Base-by-base conservation (phyloP, 2,797 vertebrate species). In the Podarcis lilfordi region DNA sequence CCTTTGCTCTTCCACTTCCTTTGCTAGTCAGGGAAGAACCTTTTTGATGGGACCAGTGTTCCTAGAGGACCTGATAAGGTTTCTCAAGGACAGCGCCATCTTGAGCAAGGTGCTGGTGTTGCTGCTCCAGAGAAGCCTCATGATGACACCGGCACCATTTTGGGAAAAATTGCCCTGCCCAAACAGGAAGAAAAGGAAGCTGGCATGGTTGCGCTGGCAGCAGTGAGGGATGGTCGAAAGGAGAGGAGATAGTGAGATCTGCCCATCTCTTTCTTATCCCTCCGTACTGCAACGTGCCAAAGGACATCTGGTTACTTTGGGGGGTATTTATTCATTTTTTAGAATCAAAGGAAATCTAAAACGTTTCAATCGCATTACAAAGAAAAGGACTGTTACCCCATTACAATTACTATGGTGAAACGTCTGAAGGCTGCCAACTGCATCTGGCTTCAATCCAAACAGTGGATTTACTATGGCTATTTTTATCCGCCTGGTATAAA, bases 401-500 rank as follows among this genome's bases (percentile, higher is more conserved):
- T 75, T 82, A 76, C 85, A 37, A 50, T 84, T 77, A n/a, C 59
- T 81, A 50, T 66, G 43, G 32, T 40, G 11, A 85, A 81, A 76
- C 75, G 69, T 81, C 61, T 85, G 59, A 35, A 75, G 29, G 35
- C 71, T 74, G 25, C 25, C 17, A 61, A 3, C 82, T 66, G 0
- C 86, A 13, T 66, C 86, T 92, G 75, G 1, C 75, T 27, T 89
- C 80, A 87, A 83, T 91, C 77, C 74, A 91, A 91, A 13, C 21
- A 74, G 45, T 55, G 80, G 74, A 27, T 27, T 82, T 86, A 25
- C 91, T 37, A 15, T 11, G 59, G 15, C 86, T 89, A 37, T 0
- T 29, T 90, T 72, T 77, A 80, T 55, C 80, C 78, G 88, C 32
- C 66, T 66, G 35, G 90, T 61, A 92, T 43, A 35, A 75, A 32